A percentile compares a stretch with the other conserved stretches of the same genome.
Evolutionary conservation across 2,113 vertebrate species (phyloP).

Genomic region (Brachirus orientalis): DNA sequence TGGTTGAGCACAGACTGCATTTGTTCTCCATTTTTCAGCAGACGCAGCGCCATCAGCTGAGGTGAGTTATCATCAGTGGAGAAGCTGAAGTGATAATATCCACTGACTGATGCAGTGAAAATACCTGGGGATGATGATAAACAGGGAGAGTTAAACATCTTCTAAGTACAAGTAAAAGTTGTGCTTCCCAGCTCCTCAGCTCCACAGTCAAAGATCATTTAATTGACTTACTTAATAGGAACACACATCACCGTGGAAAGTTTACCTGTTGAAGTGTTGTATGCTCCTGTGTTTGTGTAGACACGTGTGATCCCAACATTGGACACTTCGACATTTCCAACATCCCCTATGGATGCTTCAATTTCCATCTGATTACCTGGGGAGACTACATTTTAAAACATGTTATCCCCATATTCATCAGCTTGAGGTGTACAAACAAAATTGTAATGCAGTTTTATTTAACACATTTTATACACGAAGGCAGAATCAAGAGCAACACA

Average conservation of each 20-base stretch:
- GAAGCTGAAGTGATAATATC: constrained; percentile 62
- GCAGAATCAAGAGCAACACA: no score
- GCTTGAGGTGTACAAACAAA: no score
- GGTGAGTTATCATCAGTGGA: neutral
- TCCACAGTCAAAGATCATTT: no score
- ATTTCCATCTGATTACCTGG: no score
- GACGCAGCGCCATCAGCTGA: constrained; percentile 11
- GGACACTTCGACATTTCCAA: no score
- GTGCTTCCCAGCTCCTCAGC: no score
- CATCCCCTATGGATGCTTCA: no score
- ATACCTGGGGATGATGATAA: constrained; percentile 48
- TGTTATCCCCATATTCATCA: neutral
- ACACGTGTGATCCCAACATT: constrained; percentile 29
- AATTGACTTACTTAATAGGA: no score
- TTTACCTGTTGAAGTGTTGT: constrained; percentile 43
- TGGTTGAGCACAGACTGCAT: constrained; percentile 34
- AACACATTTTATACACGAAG: no score
- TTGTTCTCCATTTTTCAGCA: constrained; percentile 52
- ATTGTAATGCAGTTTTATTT: no score
- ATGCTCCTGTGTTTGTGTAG: constrained; percentile 40
- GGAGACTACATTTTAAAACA: no score
- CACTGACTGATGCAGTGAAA: constrained; percentile 57
- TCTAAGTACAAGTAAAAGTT: neutral
- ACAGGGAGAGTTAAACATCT: neutral
- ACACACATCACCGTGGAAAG: neutral